phyloP scores from a whole-genome alignment of 2,113 vertebrate species.

The Ibidorhyncha struthersii region DNA sequence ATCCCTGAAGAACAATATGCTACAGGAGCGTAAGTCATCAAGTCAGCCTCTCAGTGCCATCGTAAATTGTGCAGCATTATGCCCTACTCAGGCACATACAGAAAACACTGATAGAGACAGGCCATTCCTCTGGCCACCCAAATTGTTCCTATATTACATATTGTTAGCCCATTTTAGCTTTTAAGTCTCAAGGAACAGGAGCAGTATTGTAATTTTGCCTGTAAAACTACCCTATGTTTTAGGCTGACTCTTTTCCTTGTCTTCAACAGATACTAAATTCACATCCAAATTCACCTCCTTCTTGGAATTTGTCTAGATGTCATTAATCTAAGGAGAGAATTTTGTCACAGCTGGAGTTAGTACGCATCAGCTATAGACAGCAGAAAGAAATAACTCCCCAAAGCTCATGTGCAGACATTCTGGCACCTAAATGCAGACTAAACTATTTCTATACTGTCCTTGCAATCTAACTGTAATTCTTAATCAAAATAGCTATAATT shows the following conservation, averaged over 20 bases:
- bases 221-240: not conserved
- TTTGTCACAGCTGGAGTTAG: slow-evolving; percentile 50
- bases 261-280: not conserved
- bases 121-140: not conserved
- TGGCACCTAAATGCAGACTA: slow-evolving; percentile 14
- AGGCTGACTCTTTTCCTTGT: not conserved
- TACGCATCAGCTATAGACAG: slow-evolving; percentile 24
- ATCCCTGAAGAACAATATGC: not conserved
- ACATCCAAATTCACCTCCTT: not conserved
- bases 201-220: not conserved
- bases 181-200: not conserved
- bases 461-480: not conserved
- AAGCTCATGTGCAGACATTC: slow-evolving; percentile 35
- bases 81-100: not conserved
- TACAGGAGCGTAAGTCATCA: not conserved
- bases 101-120: not conserved
- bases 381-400: slow-evolving; percentile 2
- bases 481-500: not conserved
- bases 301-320: slow-evolving; percentile 1
- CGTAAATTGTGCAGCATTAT: not conserved
- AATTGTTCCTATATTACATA: not conserved
- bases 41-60: not conserved
- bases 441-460: not conserved
- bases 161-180: not conserved
- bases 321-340: slow-evolving; percentile 27